Base-by-base conservation (phyloP, 1,140 invertebrate genomes). In the Galendromus occidentalis region DNA sequence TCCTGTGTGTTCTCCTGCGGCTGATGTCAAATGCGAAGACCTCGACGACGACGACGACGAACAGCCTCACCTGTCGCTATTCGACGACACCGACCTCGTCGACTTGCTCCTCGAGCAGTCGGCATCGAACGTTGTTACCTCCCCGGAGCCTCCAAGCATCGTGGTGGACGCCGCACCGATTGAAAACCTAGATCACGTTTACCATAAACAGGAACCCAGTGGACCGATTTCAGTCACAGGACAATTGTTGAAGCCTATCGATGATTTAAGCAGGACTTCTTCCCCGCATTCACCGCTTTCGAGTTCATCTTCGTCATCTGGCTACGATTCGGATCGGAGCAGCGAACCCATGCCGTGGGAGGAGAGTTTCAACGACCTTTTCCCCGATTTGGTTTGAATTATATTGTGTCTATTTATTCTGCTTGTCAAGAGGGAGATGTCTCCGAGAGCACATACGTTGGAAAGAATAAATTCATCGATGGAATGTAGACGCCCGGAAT, bases 131-230 rank as follows among this genome's bases (percentile, higher is more conserved):
- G 14, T 6, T 14, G 33, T 7, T 25, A 25, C 20, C 7, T 14
- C 45, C 4, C 20, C 25, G 14, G 25, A 33, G 25, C 51, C 51
- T 14, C 51, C 51, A 29, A 59, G 17, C 9, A 59, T 59, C 51
- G 14, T 29, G 51, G 51, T 59, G 51, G 51, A 59, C 51, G 17
- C 51, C 51, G 51, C 51, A 59, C 51, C 51, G 51, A 25, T 59
- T 59, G 51, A 59, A 59, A 59, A 59, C 51, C 51, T 59, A 59
- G 51, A 59, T 9, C 51, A 59, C 51, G 22, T 59, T 33, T 59
- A 59, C 33, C 51, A 59, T 22, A 59, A 59, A 22, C 51, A 59
- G 51, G 25, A 29, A 29, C 51, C 14, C 14, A 25, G 17, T 25
- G 51, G 33, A 59, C 51, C 51, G 51, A 25, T 59, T 14, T 59